phyloP scores from a whole-genome alignment of 2,888 invertebrate species.

The Drosophila tripunctata region DNA sequence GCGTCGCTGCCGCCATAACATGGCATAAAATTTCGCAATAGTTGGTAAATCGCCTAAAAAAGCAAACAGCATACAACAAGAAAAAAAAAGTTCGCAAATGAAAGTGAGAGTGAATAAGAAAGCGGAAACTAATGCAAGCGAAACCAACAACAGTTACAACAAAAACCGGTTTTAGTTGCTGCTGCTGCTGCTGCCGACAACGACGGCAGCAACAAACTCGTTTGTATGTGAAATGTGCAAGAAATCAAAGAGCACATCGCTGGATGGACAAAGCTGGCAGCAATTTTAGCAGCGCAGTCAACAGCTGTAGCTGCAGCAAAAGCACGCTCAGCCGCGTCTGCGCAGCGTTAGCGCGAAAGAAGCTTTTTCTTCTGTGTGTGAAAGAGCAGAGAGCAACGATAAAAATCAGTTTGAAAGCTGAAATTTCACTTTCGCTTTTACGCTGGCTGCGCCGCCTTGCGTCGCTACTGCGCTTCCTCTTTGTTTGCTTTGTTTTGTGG shows the following conservation, averaged over 20 bases:
- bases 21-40: conserved; percentile 81
- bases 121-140: conserved; percentile 82
- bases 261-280: neutral
- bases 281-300: conserved; percentile 54
- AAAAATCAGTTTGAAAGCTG: conserved; percentile 80
- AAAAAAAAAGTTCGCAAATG: conserved; percentile 66
- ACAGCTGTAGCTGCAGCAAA: conserved; percentile 28
- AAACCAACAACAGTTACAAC: conserved; percentile 41
- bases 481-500: conserved; percentile 49
- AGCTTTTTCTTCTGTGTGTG: conserved; percentile 48
- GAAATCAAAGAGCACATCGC: conserved; percentile 66
- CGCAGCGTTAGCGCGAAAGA: conserved; percentile 51
- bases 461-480: conserved; percentile 46
- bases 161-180: conserved; percentile 53
- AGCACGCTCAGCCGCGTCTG: conserved; percentile 73
- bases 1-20: conserved; percentile 42
- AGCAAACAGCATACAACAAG: conserved; percentile 35
- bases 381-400: conserved; percentile 42
- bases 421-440: conserved; percentile 85
- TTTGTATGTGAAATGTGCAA: conserved; percentile 59
- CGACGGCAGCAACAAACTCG: conserved; percentile 52
- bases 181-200: conserved; percentile 36
- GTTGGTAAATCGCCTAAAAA: conserved; percentile 71
- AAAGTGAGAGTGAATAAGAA: conserved; percentile 84
- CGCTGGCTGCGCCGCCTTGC: conserved; percentile 12